A percentile compares a stretch with the other conserved stretches of the same genome.
phyloP scores from a whole-genome alignment of 2,797 vertebrate species.

The Notolepis coatsorum region DNA sequence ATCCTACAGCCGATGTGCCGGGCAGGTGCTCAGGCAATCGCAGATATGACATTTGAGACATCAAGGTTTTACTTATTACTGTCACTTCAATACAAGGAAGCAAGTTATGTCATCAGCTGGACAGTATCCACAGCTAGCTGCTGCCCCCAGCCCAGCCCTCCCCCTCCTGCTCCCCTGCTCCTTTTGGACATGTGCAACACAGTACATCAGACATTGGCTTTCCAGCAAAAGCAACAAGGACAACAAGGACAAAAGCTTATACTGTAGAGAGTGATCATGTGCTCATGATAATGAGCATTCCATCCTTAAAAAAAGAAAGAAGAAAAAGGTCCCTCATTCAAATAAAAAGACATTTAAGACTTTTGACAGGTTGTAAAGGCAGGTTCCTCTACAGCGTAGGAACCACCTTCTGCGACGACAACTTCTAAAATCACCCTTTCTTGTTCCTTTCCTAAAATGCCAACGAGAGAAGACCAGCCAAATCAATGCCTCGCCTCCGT shows the following conservation, averaged over 20 bases:
- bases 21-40: constrained; percentile 6
- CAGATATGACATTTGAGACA: constrained; percentile 19
- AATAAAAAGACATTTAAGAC: constrained; percentile 57
- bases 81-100: constrained; percentile 3
- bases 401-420: constrained; percentile 40
- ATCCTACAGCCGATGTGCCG: constrained; percentile 6
- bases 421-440: constrained; percentile 68
- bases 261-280: constrained; percentile 45
- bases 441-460: constrained; percentile 66
- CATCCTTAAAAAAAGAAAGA: background rate
- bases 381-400: constrained; percentile 7
- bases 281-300: constrained; percentile 24
- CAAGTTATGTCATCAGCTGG: constrained; percentile 28
- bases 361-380: constrained; percentile 20
- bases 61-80: constrained; percentile 16
- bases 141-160: too few relatives aligned
- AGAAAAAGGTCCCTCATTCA: constrained; percentile 42
- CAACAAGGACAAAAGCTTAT: constrained; percentile 54
- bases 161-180: constrained; percentile 45
- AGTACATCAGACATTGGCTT: constrained; percentile 51
- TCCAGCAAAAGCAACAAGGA: constrained; percentile 54
- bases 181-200: constrained; percentile 63
- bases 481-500: constrained; percentile 5
- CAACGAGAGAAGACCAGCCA: constrained; percentile 20
- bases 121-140: constrained; percentile 28